Base-by-base conservation (phyloP, 2,888 invertebrate genomes). In the Helobdella robusta region DNA sequence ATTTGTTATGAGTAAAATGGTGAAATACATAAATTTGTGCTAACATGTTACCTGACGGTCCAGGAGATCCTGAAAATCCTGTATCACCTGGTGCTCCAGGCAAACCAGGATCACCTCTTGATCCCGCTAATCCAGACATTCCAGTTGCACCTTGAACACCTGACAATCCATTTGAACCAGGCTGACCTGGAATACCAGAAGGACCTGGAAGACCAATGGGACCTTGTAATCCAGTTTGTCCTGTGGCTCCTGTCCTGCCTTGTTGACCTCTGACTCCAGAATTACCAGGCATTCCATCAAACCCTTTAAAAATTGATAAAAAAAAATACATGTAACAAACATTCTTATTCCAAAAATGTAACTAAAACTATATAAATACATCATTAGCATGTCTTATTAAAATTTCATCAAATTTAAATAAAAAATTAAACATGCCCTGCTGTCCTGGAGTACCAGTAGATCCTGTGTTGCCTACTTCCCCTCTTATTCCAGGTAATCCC, bases 31-130 rank as follows among this genome's bases (percentile, higher is more conserved):
- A n/a, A n/a, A n/a, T n/a, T n/a, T n/a, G n/a, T n/a, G n/a, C n/a
- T n/a, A n/a, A n/a, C 71, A 60, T 62, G 70, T 67, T 28, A 75
- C 77, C 36, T 73, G 70, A 60, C 75, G 75, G 58, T 75, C 77
- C 68, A 74, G 75, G 11, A 70, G 62, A 50, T 20, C 77, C 77
- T 46, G 67, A 44, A 18, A 15, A 36, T 54, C 69, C 69, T 6
- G 44, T n/a, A 34, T 50, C 68, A 63, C 76, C 76, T 18, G 74
- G 73, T n/a, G 64, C 66, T 36, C 63, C 63, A 2, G 35, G 0
- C n/a, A 8, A 20, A 11, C 58, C 50, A 25, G 23, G 15, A 20
- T 30, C 34, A n/a, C 76, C 70, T 48, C 65, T 64, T 36, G 63
- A 11, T 0, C 46, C 56, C 32, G 59, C 59, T 2, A n/a, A 18